Evolutionary conservation across 2,888 invertebrate genomes (phyloP).

Genomic region (Tubiluchus corallicola): DNA sequence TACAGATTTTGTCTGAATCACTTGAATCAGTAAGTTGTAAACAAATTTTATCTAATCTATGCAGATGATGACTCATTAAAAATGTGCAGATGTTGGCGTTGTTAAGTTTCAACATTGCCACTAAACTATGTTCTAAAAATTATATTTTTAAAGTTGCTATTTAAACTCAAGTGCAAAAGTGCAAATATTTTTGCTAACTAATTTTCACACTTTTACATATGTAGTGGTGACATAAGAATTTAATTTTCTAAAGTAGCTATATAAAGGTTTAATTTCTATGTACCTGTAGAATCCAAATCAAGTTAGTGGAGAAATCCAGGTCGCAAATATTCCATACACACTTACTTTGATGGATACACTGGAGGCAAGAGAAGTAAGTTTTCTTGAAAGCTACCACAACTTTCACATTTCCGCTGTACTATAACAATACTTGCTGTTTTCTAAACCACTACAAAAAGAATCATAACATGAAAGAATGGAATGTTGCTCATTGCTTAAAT

Average conservation of each 20-base stretch:
- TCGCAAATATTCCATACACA: slow-evolving; percentile 66
- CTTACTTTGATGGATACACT: slow-evolving; percentile 79
- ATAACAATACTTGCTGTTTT: no score
- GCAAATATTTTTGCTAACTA: slow-evolving; percentile 7
- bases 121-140: slow-evolving; percentile 2
- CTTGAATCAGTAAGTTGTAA: slow-evolving; percentile 46
- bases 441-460: no score
- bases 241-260: no score
- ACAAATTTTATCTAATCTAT: no score
- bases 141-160: slow-evolving; percentile 2
- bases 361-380: slow-evolving; percentile 55
- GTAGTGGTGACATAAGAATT: background rate
- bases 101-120: background rate
- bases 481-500: no score
- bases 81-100: background rate
- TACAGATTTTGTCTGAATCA: slow-evolving; percentile 73
- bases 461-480: no score
- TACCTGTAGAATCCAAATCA: slow-evolving; percentile 72
- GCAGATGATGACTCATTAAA: no score
- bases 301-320: slow-evolving; percentile 62
- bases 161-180: background rate
- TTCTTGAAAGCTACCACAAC: no score
- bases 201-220: background rate
- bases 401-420: no score
- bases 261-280: no score